A percentile compares a stretch with the other conserved stretches of the same genome.
phyloP scores from a whole-genome alignment of 2,113 vertebrate genomes.

The Muscicapa adusta region DNA sequence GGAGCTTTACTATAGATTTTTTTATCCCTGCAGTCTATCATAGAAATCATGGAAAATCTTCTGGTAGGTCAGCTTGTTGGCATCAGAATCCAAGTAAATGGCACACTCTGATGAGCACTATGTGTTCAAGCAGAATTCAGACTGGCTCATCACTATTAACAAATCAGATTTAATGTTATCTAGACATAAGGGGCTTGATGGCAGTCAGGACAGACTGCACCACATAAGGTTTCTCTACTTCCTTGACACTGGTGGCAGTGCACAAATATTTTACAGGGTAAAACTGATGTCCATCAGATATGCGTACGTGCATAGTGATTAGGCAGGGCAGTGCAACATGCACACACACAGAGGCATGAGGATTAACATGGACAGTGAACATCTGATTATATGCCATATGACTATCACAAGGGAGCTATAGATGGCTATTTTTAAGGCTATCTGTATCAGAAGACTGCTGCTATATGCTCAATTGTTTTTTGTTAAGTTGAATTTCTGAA shows the following conservation, averaged over 20 bases:
- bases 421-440: background rate
- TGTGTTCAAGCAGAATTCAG: background rate
- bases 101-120: background rate
- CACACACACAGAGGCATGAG: accelerated
- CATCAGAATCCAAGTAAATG: background rate
- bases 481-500: background rate
- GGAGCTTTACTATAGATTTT: background rate
- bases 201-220: background rate
- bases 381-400: background rate
- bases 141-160: background rate
- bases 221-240: background rate
- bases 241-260: background rate
- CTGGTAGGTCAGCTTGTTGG: background rate
- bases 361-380: background rate
- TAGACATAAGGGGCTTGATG: background rate
- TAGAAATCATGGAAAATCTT: background rate
- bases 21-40: background rate
- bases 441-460: background rate
- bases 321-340: background rate
- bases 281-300: background rate
- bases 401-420: background rate
- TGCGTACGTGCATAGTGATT: background rate
- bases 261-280: background rate
- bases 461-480: background rate
- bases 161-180: background rate